Percentiles rank a stretch among this genome's conserved stretches.
Evolutionary conservation across 2,113 vertebrate species (phyloP).

Genomic region (Notiomystis cincta): DNA sequence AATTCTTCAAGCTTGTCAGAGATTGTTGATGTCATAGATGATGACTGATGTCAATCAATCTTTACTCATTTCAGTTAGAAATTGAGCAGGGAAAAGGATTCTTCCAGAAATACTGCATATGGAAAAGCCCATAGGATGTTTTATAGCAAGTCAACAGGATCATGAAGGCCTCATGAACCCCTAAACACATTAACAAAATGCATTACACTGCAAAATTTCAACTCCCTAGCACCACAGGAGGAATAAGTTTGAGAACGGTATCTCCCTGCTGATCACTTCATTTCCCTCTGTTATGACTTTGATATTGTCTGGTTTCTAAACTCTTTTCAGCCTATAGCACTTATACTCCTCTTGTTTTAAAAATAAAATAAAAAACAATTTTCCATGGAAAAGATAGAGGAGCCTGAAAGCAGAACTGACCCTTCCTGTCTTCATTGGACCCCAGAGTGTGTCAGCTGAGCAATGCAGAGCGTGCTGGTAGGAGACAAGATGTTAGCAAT

Average conservation of each 20-base stretch:
- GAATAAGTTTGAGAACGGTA: not conserved
- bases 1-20: not conserved
- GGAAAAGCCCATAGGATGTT: not conserved
- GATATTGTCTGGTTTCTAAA: not conserved
- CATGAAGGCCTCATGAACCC: not conserved
- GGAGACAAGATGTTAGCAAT: constrained; percentile 21
- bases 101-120: not conserved
- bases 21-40: not conserved
- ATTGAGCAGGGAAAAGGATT: not conserved
- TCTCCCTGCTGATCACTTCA: not conserved
- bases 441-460: not conserved
- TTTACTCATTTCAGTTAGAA: not conserved
- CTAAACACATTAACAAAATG: not conserved
- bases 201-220: not conserved
- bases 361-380: fast-evolving
- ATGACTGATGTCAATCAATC: not conserved
- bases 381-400: not conserved
- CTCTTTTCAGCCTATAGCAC: not conserved
- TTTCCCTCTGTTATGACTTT: not conserved
- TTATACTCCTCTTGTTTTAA: not conserved
- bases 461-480: not conserved
- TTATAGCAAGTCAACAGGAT: not conserved
- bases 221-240: not conserved
- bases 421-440: not conserved
- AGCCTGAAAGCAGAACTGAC: not conserved